Percentiles rank a stretch among this genome's conserved stretches.
These are phyloP conservation scores for Hermatobates lingyangjiaoensis DNA, from an alignment of 1,140 invertebrate species.

Conservation along the genomic window DNA sequence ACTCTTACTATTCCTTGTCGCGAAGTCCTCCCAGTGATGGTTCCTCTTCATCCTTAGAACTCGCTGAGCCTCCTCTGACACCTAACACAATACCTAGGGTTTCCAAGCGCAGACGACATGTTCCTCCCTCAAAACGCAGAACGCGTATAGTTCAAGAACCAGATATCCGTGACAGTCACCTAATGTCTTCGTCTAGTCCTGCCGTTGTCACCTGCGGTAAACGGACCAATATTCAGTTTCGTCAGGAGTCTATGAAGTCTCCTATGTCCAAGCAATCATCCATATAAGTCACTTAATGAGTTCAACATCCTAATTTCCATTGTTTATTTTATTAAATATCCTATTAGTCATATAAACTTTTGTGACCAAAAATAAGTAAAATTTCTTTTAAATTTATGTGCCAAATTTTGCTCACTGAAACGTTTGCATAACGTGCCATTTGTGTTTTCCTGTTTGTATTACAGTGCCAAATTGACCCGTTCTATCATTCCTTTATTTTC, in stretches of 20 bases:
- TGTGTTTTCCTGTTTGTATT: too few species aligned
- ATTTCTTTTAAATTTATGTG: too few species aligned
- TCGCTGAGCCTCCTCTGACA: slow-evolving; percentile 16
- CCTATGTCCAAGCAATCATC: slow-evolving; percentile 17
- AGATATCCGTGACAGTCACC: slow-evolving; percentile 13
- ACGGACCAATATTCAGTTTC: neutral
- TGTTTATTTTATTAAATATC: too few species aligned
- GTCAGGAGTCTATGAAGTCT: slow-evolving; percentile 5
- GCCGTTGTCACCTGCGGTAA: slow-evolving; percentile 14
- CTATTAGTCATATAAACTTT: too few species aligned
- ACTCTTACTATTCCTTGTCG: slow-evolving; percentile 21
- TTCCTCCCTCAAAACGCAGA: slow-evolving; percentile 12
- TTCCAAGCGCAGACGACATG: slow-evolving; percentile 17
- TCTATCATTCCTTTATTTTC: too few species aligned
- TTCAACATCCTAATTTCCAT: too few species aligned
- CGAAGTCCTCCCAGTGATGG: slow-evolving; percentile 21
- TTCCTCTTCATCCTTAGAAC: slow-evolving; percentile 19
- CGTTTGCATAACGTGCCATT: too few species aligned
- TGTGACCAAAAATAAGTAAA: too few species aligned
- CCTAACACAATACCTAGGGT: slow-evolving; percentile 20
- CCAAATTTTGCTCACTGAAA: too few species aligned
- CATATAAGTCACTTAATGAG: slow-evolving; percentile 12
- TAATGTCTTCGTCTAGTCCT: slow-evolving; percentile 15
- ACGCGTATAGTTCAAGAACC: slow-evolving; percentile 12
- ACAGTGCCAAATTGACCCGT: too few species aligned